These are phyloP conservation scores for Boloria selene DNA, from an alignment of 2,888 invertebrate genomes.

Conservation along the genomic window DNA sequence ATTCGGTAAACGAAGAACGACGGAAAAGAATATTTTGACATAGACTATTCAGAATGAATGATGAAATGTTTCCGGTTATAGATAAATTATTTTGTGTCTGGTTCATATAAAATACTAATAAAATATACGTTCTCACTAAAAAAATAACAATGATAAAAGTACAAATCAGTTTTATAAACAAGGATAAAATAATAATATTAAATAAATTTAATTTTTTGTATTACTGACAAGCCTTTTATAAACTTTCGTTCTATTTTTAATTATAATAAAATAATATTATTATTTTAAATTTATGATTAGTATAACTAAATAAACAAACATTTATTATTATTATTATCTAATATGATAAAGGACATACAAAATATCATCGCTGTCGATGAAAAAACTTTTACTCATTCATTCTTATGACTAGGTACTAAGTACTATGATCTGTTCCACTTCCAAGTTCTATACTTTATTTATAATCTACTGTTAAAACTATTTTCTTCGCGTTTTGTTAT, in stretches of 20 bases:
- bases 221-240: neutral
- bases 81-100: conserved; percentile 9
- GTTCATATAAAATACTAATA: too few relatives aligned
- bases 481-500: conserved; percentile 34
- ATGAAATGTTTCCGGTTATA: conserved; percentile 55
- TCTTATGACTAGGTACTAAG: conserved; percentile 23
- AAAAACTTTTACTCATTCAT: conserved; percentile 3
- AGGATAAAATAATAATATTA: too few relatives aligned
- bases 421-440: conserved; percentile 2
- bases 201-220: too few relatives aligned
- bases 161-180: too few relatives aligned
- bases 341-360: neutral
- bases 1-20: conserved; percentile 71
- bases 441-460: neutral
- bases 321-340: too few relatives aligned
- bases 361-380: neutral
- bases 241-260: neutral
- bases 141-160: too few relatives aligned
- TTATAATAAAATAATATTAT: too few relatives aligned
- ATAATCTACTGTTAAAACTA: conserved; percentile 29
- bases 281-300: too few relatives aligned
- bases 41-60: conserved; percentile 58
- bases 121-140: too few relatives aligned
- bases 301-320: too few relatives aligned
- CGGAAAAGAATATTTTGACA: conserved; percentile 65